Base-by-base conservation (phyloP, 2,113 vertebrate genomes). In the Gasterosteus aculeatus region DNA sequence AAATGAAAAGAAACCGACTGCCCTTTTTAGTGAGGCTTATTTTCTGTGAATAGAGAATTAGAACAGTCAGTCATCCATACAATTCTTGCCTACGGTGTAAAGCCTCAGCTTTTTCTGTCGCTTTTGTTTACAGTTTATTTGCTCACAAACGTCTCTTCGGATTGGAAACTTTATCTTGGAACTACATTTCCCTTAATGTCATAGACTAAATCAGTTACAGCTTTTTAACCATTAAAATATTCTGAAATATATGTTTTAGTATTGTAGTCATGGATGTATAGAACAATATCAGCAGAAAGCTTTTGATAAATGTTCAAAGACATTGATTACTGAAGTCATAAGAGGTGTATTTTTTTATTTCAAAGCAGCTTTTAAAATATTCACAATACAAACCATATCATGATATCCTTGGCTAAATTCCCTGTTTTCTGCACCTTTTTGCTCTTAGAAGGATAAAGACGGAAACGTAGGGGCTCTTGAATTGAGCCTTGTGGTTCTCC, bases 21-120 rank as follows among this genome's bases (percentile, higher is more conserved):
- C 71, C 33, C 66, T 77, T 73, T 33, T 47, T 46, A 10, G 15
- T n/a, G 7, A 5, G 29, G 26, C 63, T 69, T 3, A 33, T 44
- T 77, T 69, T 19, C 65, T 57, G 58, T 10, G 47, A 62, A 9
- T 9, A 12, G 35, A 76, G 62, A 38, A 63, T 57, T 7, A 42
- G 47, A 44, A 1, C 38, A 74, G 49, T 46, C 47, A 14, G 60
- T 64, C 68, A 78, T 42, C 26, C 31, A 16, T 63, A 39, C 0
- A 57, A 31, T 33, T 78, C 44, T 53, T 42, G 51, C 60, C 51
- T 4, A 0, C 10, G 3, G 2, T 26, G 33, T 64, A 33, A 65
- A 1, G 5, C 56, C 47, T 15, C 12, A 1, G 10, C 46, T n/a
- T 33, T 31, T 10, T n/a, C 8, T 68, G 9, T 42, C 26, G 26